phyloP scores from a whole-genome alignment of 2,888 invertebrate species.

The Dicyrtomina minuta region DNA sequence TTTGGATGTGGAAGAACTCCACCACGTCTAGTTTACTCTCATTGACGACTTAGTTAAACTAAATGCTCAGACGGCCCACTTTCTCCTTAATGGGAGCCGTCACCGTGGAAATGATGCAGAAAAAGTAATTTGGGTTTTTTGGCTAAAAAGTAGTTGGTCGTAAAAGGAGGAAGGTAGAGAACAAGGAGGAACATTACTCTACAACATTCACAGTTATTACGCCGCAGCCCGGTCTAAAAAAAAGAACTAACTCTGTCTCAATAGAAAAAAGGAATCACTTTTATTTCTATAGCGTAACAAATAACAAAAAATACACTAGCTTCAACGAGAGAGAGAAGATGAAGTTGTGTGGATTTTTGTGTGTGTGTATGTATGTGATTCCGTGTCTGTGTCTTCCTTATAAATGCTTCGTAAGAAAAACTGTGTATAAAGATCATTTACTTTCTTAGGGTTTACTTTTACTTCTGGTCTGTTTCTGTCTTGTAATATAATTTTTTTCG shows the following conservation, averaged over 20 bases:
- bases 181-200: conserved; percentile 10
- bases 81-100: conserved; percentile 40
- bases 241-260: background rate
- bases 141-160: conserved; percentile 35
- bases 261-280: background rate
- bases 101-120: conserved; percentile 41
- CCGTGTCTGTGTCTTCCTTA: too few species aligned
- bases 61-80: conserved; percentile 36
- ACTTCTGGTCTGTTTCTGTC: too few species aligned
- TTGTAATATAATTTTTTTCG: too few species aligned
- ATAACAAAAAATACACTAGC: background rate
- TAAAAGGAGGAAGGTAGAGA: conserved; percentile 21
- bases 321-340: background rate
- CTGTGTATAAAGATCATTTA: too few species aligned
- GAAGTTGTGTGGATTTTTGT: too few species aligned
- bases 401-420: too few species aligned
- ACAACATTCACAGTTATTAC: background rate
- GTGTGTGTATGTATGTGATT: too few species aligned
- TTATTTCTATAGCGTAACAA: background rate
- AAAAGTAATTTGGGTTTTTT: conserved; percentile 39
- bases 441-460: too few species aligned
- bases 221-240: background rate
- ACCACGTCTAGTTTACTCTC: too few species aligned
- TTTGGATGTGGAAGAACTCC: too few species aligned
- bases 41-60: conserved; percentile 19